phyloP scores from a whole-genome alignment of 2,797 vertebrate genomes.

The Sciurus vulgaris region DNA sequence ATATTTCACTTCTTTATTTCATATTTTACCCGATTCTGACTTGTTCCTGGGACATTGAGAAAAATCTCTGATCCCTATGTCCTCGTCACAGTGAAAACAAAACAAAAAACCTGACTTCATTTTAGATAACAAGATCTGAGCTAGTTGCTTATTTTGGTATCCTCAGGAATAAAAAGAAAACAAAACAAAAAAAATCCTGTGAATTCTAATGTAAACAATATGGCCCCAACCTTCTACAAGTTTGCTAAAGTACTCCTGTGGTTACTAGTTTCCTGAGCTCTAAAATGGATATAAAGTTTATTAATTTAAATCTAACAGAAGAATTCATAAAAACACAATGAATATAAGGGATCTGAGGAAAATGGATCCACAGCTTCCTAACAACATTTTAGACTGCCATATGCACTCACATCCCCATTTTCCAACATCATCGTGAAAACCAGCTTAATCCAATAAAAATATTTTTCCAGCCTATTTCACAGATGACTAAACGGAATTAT shows the following conservation, averaged over 20 bases:
- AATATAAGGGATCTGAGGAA: background rate
- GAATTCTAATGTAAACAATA: background rate
- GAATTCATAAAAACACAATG: background rate
- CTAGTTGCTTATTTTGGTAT: background rate
- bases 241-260: background rate
- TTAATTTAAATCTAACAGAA: background rate
- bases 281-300: background rate
- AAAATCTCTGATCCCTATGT: background rate
- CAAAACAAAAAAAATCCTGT: background rate
- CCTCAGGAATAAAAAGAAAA: background rate
- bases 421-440: constrained; percentile 19
- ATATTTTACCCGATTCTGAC: constrained; percentile 16
- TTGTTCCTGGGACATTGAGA: constrained; percentile 29
- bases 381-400: background rate
- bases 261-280: background rate
- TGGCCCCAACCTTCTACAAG: background rate
- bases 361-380: background rate
- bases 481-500: background rate
- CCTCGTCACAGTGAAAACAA: background rate
- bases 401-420: background rate
- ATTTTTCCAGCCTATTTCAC: background rate
- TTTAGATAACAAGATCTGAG: background rate
- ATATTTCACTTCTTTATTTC: background rate
- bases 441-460: constrained; percentile 25
- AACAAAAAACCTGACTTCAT: background rate